A percentile compares a stretch with the other conserved stretches of the same genome.
Conservation (phyloP, 2,113 vertebrate genomes). For the Malurus elegans region DNA sequence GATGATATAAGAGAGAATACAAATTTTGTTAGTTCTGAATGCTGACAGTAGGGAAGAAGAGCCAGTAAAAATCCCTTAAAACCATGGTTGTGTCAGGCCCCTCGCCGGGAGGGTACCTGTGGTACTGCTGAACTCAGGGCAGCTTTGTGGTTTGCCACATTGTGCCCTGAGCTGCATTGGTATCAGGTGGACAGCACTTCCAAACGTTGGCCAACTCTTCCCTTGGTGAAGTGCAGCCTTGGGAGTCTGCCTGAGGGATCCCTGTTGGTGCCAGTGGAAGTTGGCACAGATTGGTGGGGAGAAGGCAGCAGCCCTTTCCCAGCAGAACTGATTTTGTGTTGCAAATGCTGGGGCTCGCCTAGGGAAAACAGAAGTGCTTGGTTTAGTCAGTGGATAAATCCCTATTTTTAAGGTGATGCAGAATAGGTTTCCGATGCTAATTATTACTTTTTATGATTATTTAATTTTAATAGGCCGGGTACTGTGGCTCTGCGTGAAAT, state of each 20-base stretch:
- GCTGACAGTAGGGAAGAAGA: not conserved
- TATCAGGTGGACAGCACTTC: not conserved
- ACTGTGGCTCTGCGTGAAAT: slow-evolving; percentile 86
- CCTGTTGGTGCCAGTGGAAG: not conserved
- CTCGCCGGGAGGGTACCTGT: fast-evolving
- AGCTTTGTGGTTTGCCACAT: fast-evolving
- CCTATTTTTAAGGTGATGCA: fast-evolving
- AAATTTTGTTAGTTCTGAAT: not conserved
- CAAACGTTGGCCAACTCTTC: fast-evolving
- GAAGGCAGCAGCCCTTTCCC: not conserved
- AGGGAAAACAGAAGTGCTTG: not conserved
- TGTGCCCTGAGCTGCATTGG: fast-evolving
- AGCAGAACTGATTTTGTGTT: fast-evolving
- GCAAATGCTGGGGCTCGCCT: not conserved
- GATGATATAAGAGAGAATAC: fast-evolving
- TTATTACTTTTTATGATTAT: not conserved
- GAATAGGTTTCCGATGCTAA: not conserved
- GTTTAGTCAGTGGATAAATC: not conserved
- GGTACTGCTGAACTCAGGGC: fast-evolving
- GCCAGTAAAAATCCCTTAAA: too few species aligned
- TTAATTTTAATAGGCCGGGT: slow-evolving; percentile 71
- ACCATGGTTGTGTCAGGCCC: fast-evolving
- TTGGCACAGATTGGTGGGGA: fast-evolving
- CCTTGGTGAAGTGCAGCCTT: not conserved
- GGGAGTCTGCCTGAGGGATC: not conserved